phyloP scores from a whole-genome alignment of 2,113 vertebrate genomes.

The Oreochromis spilurus region DNA sequence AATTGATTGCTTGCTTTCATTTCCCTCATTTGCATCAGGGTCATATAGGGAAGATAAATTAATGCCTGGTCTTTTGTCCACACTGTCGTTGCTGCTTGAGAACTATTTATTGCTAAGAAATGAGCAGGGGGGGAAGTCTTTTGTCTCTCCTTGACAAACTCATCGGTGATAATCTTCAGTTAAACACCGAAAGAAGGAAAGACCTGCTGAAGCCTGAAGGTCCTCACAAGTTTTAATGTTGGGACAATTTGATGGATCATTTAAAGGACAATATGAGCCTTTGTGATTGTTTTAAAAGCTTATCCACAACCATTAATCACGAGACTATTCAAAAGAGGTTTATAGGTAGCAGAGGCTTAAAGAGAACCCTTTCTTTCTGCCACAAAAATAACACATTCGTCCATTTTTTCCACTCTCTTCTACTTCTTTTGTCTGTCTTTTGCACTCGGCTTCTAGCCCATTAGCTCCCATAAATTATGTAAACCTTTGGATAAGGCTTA shows the following conservation, averaged over 20 bases:
- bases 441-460: background rate
- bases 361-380: background rate
- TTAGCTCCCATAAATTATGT: background rate
- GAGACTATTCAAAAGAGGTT: background rate
- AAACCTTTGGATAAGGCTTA: background rate
- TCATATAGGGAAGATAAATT: slow-evolving; percentile 50
- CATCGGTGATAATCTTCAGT: slow-evolving; percentile 26
- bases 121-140: background rate
- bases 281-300: background rate
- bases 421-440: background rate
- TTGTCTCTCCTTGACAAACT: slow-evolving; percentile 13
- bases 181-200: slow-evolving; percentile 1
- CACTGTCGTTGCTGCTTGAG: slow-evolving; percentile 8
- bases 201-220: background rate
- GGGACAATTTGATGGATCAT: background rate
- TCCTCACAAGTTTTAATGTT: background rate
- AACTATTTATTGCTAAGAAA: slow-evolving; percentile 5
- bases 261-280: background rate
- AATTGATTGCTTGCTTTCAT: slow-evolving; percentile 63
- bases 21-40: slow-evolving; percentile 61
- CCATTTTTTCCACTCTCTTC: background rate
- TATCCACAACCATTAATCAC: background rate
- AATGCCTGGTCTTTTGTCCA: slow-evolving; percentile 49
- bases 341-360: background rate
- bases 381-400: background rate